Percentiles rank a stretch among this genome's conserved stretches.
phyloP scores from a whole-genome alignment of 2,888 invertebrate genomes.

The Morpho deidamia region DNA sequence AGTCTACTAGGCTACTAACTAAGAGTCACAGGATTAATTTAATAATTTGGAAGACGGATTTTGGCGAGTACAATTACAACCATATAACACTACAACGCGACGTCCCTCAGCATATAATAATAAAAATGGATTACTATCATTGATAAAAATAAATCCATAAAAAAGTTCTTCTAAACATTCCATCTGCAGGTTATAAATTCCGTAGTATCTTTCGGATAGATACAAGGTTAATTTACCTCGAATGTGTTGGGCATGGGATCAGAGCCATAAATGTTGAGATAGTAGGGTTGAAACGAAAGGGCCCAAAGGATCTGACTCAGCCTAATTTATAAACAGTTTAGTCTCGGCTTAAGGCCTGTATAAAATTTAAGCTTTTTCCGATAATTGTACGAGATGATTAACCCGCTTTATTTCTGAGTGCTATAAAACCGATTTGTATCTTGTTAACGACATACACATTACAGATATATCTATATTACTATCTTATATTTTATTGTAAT shows the following conservation, averaged over 20 bases:
- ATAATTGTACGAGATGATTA: conserved; percentile 26
- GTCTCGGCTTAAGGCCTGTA: conserved; percentile 21
- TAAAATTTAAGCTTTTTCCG: conserved; percentile 30
- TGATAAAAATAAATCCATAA: no score
- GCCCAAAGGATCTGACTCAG: conserved; percentile 28
- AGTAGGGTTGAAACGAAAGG: conserved; percentile 38
- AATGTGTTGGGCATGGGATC: conserved; percentile 32
- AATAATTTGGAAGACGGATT: no score
- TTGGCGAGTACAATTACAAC: no score
- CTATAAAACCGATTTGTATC: no score
- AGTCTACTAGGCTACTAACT: no score
- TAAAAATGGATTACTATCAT: no score
- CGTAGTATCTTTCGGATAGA: conserved; percentile 21
- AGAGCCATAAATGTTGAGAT: conserved; percentile 38
- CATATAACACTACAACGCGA: no score
- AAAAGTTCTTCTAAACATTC: conserved; percentile 27
- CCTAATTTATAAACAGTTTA: conserved; percentile 36
- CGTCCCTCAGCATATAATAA: no score
- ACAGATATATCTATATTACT: no score
- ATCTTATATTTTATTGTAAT: no score
- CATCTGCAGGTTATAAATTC: conserved; percentile 35
- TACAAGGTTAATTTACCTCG: conserved; percentile 36
- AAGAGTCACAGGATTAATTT: no score
- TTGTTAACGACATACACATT: no score
- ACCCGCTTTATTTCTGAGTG: neutral